A percentile compares a stretch with the other conserved stretches of the same genome.
phyloP scores from a whole-genome alignment of 2,113 vertebrate species.

The Ciconia boyciana region DNA sequence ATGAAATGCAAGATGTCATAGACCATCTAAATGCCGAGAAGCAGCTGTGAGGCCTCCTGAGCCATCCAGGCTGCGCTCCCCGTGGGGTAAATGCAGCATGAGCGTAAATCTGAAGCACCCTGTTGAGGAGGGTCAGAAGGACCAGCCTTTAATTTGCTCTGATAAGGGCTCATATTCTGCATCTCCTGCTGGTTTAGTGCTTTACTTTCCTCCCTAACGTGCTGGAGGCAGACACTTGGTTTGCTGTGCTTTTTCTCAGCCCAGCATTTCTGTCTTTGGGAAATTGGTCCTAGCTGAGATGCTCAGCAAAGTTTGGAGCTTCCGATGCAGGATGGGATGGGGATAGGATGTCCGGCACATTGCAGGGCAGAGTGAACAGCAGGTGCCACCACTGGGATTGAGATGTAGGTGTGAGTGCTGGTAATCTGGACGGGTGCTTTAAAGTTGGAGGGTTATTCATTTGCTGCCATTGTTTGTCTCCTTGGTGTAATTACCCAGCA shows the following conservation, averaged over 20 bases:
- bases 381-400: neutral
- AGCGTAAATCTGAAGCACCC: neutral
- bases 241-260: neutral
- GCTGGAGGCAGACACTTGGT: neutral
- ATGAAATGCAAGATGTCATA: neutral
- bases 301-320: neutral
- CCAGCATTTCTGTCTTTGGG: neutral
- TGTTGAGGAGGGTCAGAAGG: neutral
- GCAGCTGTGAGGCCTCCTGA: neutral
- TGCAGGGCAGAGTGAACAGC: neutral
- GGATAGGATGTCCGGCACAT: neutral
- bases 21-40: neutral
- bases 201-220: neutral
- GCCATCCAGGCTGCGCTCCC: neutral
- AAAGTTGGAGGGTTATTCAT: neutral
- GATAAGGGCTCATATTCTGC: fast-evolving
- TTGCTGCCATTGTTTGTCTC: neutral
- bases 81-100: fast-evolving
- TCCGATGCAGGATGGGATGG: neutral
- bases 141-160: neutral
- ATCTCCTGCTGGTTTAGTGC: neutral
- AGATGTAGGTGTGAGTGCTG: neutral
- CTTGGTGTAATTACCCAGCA: neutral
- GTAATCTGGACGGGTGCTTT: neutral
- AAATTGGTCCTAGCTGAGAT: fast-evolving